Conservation (phyloP, 2,797 vertebrate genomes). For the Natrix natrix region DNA sequence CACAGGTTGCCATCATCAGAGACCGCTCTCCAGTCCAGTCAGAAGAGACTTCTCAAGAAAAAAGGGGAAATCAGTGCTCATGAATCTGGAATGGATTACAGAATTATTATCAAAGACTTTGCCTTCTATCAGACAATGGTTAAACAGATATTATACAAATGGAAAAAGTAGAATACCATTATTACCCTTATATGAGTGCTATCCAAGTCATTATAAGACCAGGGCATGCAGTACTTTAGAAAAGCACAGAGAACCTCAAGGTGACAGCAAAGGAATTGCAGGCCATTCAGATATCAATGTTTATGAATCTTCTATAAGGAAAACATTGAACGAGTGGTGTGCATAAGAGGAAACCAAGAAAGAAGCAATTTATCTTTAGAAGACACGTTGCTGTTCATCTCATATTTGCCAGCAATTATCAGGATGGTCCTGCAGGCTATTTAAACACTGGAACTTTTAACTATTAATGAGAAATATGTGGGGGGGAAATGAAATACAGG, state of each 20-base stretch:
- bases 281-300: background rate
- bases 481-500: background rate
- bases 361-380: background rate
- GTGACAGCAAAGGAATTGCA: background rate
- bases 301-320: background rate
- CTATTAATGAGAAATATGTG: background rate
- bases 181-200: background rate
- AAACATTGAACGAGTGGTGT: background rate
- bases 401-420: background rate
- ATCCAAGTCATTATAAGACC: background rate
- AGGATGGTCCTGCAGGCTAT: background rate
- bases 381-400: background rate
- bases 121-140: background rate
- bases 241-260: background rate
- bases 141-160: background rate
- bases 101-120: background rate
- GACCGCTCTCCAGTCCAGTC: background rate
- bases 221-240: background rate
- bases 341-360: background rate
- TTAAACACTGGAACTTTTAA: background rate
- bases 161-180: background rate
- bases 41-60: background rate
- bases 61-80: background rate
- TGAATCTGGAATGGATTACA: background rate
- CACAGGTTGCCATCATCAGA: background rate